These are phyloP conservation scores for Eumaeus atala DNA, from an alignment of 1,140 invertebrate genomes.

Conservation along the genomic window DNA sequence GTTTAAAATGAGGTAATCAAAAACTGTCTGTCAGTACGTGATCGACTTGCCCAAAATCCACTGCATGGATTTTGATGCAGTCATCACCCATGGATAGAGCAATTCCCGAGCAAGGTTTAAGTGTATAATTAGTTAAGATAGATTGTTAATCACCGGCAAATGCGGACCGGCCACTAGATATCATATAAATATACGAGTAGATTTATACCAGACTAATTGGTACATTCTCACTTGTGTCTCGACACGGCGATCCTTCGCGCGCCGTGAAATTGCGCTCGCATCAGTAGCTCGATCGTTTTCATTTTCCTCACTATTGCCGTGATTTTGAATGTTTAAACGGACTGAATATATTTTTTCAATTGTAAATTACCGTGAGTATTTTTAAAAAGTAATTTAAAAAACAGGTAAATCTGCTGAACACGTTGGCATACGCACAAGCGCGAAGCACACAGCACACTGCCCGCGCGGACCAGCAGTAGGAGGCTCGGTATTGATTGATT, in stretches of 20 bases:
- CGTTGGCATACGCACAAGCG: not conserved
- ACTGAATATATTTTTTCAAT: not conserved
- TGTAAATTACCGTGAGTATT: not conserved
- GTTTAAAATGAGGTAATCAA: too few relatives aligned
- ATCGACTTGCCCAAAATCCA: too few relatives aligned
- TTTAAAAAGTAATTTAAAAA: not conserved
- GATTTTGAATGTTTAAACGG: not conserved
- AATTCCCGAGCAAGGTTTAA: too few relatives aligned
- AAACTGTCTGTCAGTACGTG: too few relatives aligned
- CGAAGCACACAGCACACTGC: not conserved
- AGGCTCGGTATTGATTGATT: not conserved
- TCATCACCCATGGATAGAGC: too few relatives aligned
- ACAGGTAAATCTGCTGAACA: not conserved
- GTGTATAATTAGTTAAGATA: too few relatives aligned
- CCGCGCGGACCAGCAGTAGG: not conserved
- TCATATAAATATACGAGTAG: too few relatives aligned
- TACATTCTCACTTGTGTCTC: slow-evolving; percentile 20
- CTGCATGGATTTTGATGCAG: too few relatives aligned
- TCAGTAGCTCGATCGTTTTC: slow-evolving; percentile 24
- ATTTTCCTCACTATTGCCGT: slow-evolving; percentile 13
- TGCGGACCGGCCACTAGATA: not conserved
- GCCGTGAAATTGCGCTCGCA: slow-evolving; percentile 30
- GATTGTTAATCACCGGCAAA: too few relatives aligned
- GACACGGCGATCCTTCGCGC: slow-evolving; percentile 23
- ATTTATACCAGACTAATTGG: not conserved